These are phyloP conservation scores for Clarias gariepinus DNA, from an alignment of 2,113 vertebrate genomes.

Conservation along the genomic window DNA sequence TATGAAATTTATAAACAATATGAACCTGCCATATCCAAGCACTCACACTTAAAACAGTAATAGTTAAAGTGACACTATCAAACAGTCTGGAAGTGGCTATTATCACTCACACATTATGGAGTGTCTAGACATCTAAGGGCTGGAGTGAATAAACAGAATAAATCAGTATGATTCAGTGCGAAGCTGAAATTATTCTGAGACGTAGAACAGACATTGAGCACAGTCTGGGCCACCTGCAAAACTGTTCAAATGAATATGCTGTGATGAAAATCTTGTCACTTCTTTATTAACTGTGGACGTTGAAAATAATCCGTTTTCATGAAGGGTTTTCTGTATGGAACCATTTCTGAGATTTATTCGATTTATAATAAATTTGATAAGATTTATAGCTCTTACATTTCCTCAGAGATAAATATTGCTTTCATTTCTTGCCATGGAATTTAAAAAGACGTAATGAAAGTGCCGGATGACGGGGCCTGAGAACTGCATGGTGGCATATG, in stretches of 20 bases:
- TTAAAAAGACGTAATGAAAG: background rate
- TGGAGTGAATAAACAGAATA: background rate
- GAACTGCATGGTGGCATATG: background rate
- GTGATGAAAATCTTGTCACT: background rate
- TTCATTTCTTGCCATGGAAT: background rate
- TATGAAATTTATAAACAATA: background rate
- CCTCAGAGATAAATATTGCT: background rate
- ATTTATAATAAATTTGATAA: background rate
- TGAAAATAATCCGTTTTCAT: background rate
- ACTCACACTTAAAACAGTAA: background rate
- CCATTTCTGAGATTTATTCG: conserved; percentile 16
- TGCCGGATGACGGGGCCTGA: background rate
- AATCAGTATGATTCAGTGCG: background rate
- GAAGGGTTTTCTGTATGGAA: background rate
- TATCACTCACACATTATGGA: background rate
- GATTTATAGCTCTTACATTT: background rate
- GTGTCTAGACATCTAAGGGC: background rate
- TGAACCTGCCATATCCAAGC: background rate
- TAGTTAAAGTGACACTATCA: background rate
- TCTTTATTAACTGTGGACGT: background rate
- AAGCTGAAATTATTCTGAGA: background rate
- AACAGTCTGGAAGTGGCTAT: background rate
- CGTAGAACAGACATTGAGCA: background rate
- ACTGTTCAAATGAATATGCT: background rate
- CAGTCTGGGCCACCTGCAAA: background rate